A percentile compares a stretch with the other conserved stretches of the same genome.
phyloP scores from a whole-genome alignment of 2,888 invertebrate species.

The Teleogryllus oceanicus region DNA sequence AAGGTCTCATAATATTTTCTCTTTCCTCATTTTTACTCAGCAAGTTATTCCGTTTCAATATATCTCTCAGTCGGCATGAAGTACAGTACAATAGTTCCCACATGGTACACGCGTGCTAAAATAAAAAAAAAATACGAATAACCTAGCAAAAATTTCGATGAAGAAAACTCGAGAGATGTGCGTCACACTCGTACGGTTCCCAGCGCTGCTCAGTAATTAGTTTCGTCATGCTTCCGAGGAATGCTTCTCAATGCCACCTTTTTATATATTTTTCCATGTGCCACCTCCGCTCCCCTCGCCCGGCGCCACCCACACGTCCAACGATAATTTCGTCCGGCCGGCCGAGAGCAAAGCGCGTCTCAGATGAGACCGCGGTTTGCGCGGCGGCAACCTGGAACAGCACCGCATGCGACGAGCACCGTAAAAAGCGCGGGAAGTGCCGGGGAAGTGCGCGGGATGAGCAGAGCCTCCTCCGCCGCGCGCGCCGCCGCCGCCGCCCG shows the following conservation, averaged over 20 bases:
- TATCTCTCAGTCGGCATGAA: no score
- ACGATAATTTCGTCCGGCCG: not conserved
- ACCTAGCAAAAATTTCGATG: no score
- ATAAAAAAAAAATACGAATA: no score
- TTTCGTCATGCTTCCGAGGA: not conserved
- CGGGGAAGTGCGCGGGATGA: not conserved
- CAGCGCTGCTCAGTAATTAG: not conserved
- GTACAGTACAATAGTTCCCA: no score
- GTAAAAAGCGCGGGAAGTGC: slow-evolving; percentile 3
- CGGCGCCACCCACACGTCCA: not conserved
- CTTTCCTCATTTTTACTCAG: no score
- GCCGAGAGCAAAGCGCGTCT: not conserved
- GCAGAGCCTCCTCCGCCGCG: not conserved
- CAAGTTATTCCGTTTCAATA: no score
- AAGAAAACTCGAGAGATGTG: not conserved
- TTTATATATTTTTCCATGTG: not conserved
- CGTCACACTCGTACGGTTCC: not conserved
- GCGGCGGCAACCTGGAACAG: not conserved
- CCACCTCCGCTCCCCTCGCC: not conserved
- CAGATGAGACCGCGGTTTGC: not conserved
- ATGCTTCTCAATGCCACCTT: not conserved
- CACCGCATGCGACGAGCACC: not conserved
- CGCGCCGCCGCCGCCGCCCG: not conserved
- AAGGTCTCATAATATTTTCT: no score
- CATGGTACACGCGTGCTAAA: no score